phyloP scores from a whole-genome alignment of 2,113 vertebrate species.

The Rallus limicola region DNA sequence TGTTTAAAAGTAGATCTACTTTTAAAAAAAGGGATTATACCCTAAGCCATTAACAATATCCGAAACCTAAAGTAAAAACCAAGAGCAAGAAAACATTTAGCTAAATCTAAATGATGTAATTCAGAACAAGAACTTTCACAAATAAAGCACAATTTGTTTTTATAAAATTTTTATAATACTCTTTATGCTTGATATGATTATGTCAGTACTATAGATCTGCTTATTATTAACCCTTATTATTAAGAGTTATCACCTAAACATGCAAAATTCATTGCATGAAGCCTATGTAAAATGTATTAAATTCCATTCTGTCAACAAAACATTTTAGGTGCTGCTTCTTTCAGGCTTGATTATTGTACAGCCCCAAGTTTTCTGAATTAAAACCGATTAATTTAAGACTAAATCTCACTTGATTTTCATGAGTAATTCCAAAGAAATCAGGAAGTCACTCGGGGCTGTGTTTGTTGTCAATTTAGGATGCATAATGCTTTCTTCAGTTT shows the following conservation, averaged over 20 bases:
- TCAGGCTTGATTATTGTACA: slow-evolving; percentile 41
- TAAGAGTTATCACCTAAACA: slow-evolving; percentile 80
- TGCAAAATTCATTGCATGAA: slow-evolving; percentile 84
- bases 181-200: slow-evolving; percentile 70
- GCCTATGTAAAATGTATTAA: slow-evolving; percentile 73
- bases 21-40: slow-evolving; percentile 62
- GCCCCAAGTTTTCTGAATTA: slow-evolving; percentile 41
- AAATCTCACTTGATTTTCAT: background rate
- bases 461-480: slow-evolving; percentile 27
- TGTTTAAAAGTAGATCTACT: slow-evolving; percentile 67
- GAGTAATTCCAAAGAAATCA: background rate
- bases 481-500: slow-evolving; percentile 22
- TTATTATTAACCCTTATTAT: slow-evolving; percentile 70
- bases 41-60: slow-evolving; percentile 45
- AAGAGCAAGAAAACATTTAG: slow-evolving; percentile 54
- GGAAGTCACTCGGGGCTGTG: background rate
- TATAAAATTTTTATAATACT: slow-evolving; percentile 76
- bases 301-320: slow-evolving; percentile 64
- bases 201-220: slow-evolving; percentile 73
- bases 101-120: slow-evolving; percentile 62
- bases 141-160: slow-evolving; percentile 73
- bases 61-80: slow-evolving; percentile 45
- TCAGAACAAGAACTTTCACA: slow-evolving; percentile 71
- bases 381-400: slow-evolving; percentile 1
- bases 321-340: slow-evolving; percentile 32